A percentile compares a stretch with the other conserved stretches of the same genome.
Evolutionary conservation across 1,140 invertebrate species (phyloP).

Genomic region (Carcinoscorpius rotundicauda): DNA sequence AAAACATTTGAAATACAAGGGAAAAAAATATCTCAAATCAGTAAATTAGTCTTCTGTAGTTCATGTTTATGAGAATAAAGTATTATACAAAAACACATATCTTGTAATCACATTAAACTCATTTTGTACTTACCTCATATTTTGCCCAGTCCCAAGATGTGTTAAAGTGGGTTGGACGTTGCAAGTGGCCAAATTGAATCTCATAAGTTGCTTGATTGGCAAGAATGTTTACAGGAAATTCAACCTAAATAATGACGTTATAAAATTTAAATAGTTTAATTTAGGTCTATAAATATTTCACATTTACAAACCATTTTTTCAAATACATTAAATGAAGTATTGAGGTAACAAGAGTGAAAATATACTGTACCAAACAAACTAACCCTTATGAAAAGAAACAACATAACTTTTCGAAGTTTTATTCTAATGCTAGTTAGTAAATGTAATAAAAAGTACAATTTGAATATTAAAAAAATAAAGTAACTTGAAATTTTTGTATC

Average conservation of each 20-base stretch:
- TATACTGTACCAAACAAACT: too few relatives aligned
- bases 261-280: too few relatives aligned
- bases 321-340: too few relatives aligned
- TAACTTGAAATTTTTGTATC: too few relatives aligned
- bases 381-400: too few relatives aligned
- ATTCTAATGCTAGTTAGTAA: too few relatives aligned
- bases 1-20: not conserved
- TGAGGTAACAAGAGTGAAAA: too few relatives aligned
- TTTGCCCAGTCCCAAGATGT: slow-evolving; percentile 44
- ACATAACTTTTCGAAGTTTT: too few relatives aligned
- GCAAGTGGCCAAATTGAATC: slow-evolving; percentile 40
- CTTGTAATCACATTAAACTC: not conserved
- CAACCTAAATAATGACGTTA: slow-evolving; percentile 26
- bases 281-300: slow-evolving; percentile 6
- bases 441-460: too few relatives aligned
- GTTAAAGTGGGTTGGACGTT: slow-evolving; percentile 41
- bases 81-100: not conserved
- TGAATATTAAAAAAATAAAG: too few relatives aligned
- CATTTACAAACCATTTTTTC: not conserved
- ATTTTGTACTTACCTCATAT: slow-evolving; percentile 35
- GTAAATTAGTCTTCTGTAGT: not conserved
- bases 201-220: slow-evolving; percentile 37
- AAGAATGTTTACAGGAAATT: slow-evolving; percentile 38
- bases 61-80: not conserved
- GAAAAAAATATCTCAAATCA: not conserved